Evolutionary conservation across 1,140 invertebrate genomes (phyloP), one percentile per base, ranked within the genome.

Genomic region (Stegodyphus dumicola): DNA sequence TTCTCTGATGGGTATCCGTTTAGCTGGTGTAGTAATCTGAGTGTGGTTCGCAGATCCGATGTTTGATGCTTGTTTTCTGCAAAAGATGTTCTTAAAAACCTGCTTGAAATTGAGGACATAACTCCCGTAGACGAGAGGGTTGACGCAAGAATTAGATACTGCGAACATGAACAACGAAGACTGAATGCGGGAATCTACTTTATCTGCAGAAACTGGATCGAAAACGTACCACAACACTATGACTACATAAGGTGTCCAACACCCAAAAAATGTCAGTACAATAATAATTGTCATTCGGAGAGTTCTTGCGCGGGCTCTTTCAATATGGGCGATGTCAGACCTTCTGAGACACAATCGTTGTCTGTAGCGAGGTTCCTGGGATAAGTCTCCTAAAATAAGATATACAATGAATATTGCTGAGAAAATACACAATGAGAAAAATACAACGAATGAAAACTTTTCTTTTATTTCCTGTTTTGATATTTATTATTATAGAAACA

Each of bases 211-310:
- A 9, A 69, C 66, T 6, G 70, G 52, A 67, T 89, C 88, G 64
- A 89, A 86, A 11, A 88, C 86, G 60, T 91, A 95, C 94, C 94
- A 95, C 7, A 95, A 88, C 5, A 93, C 93, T 92, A 95, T 95
- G 17, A 93, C 92, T 15, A 93, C 93, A 87, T 95, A 95, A 0
- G 95, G 95, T 13, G 95, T 94, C 94, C 95, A 96, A 89, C 95
- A 96, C 89, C 93, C 92, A 67, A 95, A 93, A 88, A 96, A 96
- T 0, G 94, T 94, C 3, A 93, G 90, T 0, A 96, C 94, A 54
- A 97, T 96, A 13, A 94, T 94, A 49, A 96, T 92, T 0, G 95
- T 96, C 94, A 96, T 95, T 74, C 93, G 92, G 5, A 97, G 90
- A 0, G 95, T 96, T 87, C 94, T 91, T 13, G 69, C 60, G 18